Evolutionary conservation across 2,113 vertebrate species (phyloP).

Genomic region (Neoarius graeffei): DNA sequence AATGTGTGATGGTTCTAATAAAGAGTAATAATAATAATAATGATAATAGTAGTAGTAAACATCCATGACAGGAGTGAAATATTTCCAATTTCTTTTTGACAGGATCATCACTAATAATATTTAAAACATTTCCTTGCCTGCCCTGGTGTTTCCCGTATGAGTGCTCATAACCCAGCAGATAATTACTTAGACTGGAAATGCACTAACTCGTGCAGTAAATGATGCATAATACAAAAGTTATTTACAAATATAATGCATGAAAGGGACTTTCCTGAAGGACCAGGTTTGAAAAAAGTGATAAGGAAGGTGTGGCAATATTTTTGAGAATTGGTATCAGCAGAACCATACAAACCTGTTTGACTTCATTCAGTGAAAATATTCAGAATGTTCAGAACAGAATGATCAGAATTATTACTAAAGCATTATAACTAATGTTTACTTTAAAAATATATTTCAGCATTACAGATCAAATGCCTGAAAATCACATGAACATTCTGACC

Average conservation of each 20-base stretch:
- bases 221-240: background rate
- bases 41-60: background rate
- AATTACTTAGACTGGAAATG: background rate
- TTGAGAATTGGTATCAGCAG: background rate
- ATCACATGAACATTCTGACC: too few species aligned
- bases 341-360: background rate
- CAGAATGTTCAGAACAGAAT: too few species aligned
- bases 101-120: background rate
- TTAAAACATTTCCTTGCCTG: background rate
- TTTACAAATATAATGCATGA: background rate
- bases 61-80: background rate
- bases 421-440: too few species aligned
- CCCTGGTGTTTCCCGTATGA: background rate
- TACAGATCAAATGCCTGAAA: too few species aligned
- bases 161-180: background rate
- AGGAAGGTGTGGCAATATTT: background rate
- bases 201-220: background rate
- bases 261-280: background rate
- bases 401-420: too few species aligned
- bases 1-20: too few species aligned
- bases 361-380: background rate
- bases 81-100: too few species aligned
- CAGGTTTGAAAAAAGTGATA: background rate
- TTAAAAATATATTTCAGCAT: too few species aligned
- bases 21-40: too few species aligned